These are phyloP conservation scores for Styela clava DNA, from an alignment of 23 tunicate genomes.

Conservation along the genomic window DNA sequence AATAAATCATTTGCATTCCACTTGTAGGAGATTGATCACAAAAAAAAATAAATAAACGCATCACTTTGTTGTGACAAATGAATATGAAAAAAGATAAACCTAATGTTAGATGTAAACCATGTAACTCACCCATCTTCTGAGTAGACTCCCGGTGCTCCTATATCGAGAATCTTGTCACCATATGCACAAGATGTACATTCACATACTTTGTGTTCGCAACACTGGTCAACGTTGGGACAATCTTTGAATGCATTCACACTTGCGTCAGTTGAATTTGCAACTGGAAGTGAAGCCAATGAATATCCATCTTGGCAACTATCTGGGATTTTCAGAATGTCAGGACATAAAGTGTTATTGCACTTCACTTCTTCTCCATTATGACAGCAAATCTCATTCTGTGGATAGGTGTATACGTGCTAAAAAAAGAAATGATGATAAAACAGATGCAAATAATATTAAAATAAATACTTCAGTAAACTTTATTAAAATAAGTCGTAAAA, in stretches of 20 bases:
- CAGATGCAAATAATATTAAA: not conserved
- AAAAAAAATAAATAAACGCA: too few relatives aligned
- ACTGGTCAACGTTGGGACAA: conserved; percentile 3
- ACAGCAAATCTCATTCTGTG: not conserved
- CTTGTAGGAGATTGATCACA: too few relatives aligned
- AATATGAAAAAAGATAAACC: too few relatives aligned
- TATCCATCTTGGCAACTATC: not conserved
- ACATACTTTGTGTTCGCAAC: conserved; percentile 2
- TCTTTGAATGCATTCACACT: not conserved
- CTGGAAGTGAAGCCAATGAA: not conserved
- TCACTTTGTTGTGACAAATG: too few relatives aligned
- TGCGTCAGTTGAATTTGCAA: not conserved
- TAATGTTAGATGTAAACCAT: too few relatives aligned
- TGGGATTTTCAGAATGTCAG: not conserved
- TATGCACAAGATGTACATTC: too few relatives aligned
- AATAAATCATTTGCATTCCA: too few relatives aligned
- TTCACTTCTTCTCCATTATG: not conserved
- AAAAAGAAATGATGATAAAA: not conserved
- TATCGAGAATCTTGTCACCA: too few relatives aligned
- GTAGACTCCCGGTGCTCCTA: not conserved
- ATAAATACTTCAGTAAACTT: not conserved
- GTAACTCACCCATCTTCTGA: not conserved
- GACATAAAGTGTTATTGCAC: not conserved
- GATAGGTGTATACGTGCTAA: not conserved
- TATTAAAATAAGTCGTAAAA: too few relatives aligned